Base-by-base conservation (phyloP, 2,888 invertebrate genomes). In the Lithodes maja region DNA sequence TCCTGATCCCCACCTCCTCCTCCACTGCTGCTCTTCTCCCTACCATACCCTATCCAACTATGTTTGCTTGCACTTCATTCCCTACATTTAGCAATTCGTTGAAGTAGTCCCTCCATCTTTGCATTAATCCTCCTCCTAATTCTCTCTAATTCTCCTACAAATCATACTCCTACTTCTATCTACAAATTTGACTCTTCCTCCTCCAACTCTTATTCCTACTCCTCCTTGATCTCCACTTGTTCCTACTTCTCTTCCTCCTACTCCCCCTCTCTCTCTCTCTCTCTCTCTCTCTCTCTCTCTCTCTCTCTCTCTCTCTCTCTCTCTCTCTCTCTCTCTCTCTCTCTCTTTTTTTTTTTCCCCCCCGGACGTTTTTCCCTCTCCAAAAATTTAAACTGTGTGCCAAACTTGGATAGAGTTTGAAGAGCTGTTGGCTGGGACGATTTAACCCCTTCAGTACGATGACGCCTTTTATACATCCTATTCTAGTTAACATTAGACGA, bases 181-280 rank as follows among this genome's bases (percentile, higher is more conserved):
- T 2, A 54, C 7, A 61, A 17, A 3, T 50, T 17, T 52, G 17
- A 17, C 33, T n/a, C 2, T 2, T 75, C 75, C n/a, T 33, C 17
- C 68, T 82, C 9, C 52, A 15, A 61, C 49, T 82, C 82, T 2
- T 50, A 54, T 50, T 61, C 68, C 50, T 55, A 12, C 80, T 80
- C n/a, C 61, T 33, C n/a, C 49, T 79, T 53, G 7, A 5, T 15
- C 33, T 2, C 9, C n/a, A 5, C 49, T 1, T 75, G 12, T 5
- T 15, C 50, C 82, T 68, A 1, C 69, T 69, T 52, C 69, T 81
- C 81, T 55, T 50, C 68, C 61, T 78, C 33, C 33, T 53, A 7
- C 33, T 49, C 78, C n/a, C 33, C n/a, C 5, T 49, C 52, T 78
- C 5, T 49, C 3, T 33, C n/a, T 49, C n/a, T 49, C n/a, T 82